Base-by-base conservation (phyloP, 2,113 vertebrate species). In the Athene noctua region DNA sequence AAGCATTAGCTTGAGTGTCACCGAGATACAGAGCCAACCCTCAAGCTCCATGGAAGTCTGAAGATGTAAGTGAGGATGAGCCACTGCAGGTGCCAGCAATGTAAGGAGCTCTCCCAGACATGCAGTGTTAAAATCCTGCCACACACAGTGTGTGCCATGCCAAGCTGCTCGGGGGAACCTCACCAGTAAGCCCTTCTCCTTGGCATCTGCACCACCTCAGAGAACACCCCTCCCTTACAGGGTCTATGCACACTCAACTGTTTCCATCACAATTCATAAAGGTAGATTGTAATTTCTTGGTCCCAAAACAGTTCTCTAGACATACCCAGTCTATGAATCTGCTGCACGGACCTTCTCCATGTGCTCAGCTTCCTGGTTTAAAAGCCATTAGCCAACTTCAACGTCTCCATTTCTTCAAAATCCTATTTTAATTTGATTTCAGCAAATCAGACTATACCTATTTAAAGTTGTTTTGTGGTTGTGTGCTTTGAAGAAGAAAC, bases 341-440 rank as follows among this genome's bases (percentile, higher is more conserved):
- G 75, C 67, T 70, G 75, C 86, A 89, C 0, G 2, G 65, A 61
- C 78, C 57, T 79, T 32, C 78, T 90, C 71, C 87, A n/a, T 8
- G 12, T 66, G 55, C 67, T 87, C 74, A 65, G 44, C 34, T 85
- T 88, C 58, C 74, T 79, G 49, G 27, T 75, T 89, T 65, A 95
- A 94, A 89, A 90, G 79, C 62, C 81, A 90, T 65, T 74, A 85
- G 36, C 44, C 73, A 91, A 85, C 57, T 57, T 61, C 10, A 36
- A 85, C 51, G 42, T 71, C 80, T 87, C 70, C 1, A 71, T 57
- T 85, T 87, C 93, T 95, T 67, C 52, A 96, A 94, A 94, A 95
- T 65, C 58, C 90, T 42, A 65, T 72, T 90, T 84, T 70, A 92
- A 96, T 51, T 68, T 66, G 79, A 95, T 96, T 96, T 96, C 54